These are phyloP conservation scores for Diarsia dahlii DNA, from an alignment of 2,888 invertebrate genomes.

Conservation along the genomic window DNA sequence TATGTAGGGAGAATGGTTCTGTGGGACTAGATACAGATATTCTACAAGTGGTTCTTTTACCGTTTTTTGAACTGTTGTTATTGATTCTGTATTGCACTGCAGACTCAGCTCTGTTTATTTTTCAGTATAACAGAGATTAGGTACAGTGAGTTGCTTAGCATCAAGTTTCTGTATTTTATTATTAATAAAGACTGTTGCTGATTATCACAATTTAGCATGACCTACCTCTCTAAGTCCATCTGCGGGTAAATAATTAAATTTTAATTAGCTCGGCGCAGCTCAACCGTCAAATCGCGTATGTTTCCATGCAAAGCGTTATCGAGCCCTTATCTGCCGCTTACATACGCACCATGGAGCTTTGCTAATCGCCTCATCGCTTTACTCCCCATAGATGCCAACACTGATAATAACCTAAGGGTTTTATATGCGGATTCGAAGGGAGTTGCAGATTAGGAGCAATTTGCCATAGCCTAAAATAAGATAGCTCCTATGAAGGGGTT, in stretches of 20 bases:
- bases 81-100: neutral
- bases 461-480: slow-evolving; percentile 83
- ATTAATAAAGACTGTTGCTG: neutral
- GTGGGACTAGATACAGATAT: slow-evolving; percentile 1
- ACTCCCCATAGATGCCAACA: slow-evolving; percentile 81
- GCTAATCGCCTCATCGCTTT: slow-evolving; percentile 85
- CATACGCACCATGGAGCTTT: slow-evolving; percentile 81
- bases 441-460: slow-evolving; percentile 84
- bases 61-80: neutral
- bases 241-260: slow-evolving; percentile 20
- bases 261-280: slow-evolving; percentile 18
- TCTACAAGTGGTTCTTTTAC: neutral
- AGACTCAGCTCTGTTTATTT: neutral
- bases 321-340: slow-evolving; percentile 80
- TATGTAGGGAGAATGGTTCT: neutral
- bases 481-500: slow-evolving; percentile 72
- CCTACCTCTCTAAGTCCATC: neutral
- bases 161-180: neutral
- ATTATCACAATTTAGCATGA: slow-evolving; percentile 1
- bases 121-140: neutral
- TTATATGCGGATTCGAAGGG: slow-evolving; percentile 82
- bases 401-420: slow-evolving; percentile 82
- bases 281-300: slow-evolving; percentile 43
- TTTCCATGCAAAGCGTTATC: slow-evolving; percentile 74
- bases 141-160: no score